Base-by-base conservation (phyloP, 2,888 invertebrate species). In the Spialia ferax region DNA sequence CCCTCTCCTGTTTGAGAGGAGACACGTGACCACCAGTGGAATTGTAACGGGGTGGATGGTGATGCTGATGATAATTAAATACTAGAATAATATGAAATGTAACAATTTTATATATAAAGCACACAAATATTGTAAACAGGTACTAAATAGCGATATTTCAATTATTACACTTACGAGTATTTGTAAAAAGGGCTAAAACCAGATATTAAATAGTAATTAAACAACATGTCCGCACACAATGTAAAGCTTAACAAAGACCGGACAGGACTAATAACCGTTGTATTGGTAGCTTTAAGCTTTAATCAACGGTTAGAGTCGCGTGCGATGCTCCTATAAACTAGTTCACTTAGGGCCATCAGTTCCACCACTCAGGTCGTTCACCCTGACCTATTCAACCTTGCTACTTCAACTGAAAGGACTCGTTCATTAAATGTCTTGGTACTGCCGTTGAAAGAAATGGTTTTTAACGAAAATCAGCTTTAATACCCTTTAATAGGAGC, bases 371-470 rank as follows among this genome's bases (percentile, higher is more conserved):
- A 73, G 88, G 85, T 88, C 87, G 85, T 85, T 86, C 80, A 85
- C 87, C 83, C 83, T 87, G 86, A 89, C 88, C 87, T 87, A 83
- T 86, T 80, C 79, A 87, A 88, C 88, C 85, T 87, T 85, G 85
- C 81, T 79, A 82, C 81, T 80, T 81, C 79, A 77, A 84, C 78
- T 77, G 77, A 72, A 71, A 87, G 84, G 79, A 82, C 83, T 82
- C 22, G 66, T 60, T 80, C 84, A 82, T 83, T 85, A 81, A 86
- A 35, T 55, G 54, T 20, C 60, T 54, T 29, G 52, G 13, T 55
- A 13, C 20, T 35, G n/a, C 29, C 29, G 48, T 48, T 35, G 56
- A 56, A 61, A 32, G 11, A 26, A 4, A 23, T 15, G 0, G 0
- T 65, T 22, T 29, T 10, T 13, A n/a, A 52, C 45, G 15, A 66